Percentiles rank a stretch among this genome's conserved stretches.
These are phyloP conservation scores for Nymphalis io DNA, from an alignment of 1,140 invertebrate species.

Conservation along the genomic window DNA sequence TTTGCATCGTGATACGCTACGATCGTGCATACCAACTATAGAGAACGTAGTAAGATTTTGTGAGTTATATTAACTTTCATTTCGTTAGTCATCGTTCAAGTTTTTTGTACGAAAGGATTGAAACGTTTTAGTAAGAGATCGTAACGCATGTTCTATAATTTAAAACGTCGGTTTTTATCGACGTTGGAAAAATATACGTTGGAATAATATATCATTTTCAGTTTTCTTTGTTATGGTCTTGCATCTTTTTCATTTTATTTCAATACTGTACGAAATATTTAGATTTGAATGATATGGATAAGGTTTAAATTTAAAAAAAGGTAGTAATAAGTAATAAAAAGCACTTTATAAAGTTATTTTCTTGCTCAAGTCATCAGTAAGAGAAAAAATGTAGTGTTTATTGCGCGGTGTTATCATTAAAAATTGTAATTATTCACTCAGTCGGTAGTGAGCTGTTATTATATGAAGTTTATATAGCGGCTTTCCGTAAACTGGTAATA, in stretches of 20 bases:
- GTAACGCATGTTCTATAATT: slow-evolving; percentile 21
- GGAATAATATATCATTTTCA: neutral
- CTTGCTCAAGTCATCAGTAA: neutral
- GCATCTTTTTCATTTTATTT: no score
- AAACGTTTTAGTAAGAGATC: slow-evolving; percentile 15
- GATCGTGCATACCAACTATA: no score
- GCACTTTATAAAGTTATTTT: neutral
- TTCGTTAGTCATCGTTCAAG: slow-evolving; percentile 16
- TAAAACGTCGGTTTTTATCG: neutral
- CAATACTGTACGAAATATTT: no score
- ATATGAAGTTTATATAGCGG: neutral
- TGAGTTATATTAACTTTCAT: neutral
- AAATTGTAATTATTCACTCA: neutral
- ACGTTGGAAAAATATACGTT: neutral
- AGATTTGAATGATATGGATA: no score
- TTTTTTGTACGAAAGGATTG: slow-evolving; percentile 12
- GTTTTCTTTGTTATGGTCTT: no score
- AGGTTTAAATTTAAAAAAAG: no score
- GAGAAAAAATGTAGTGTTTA: neutral
- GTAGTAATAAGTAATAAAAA: neutral
- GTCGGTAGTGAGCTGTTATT: neutral
- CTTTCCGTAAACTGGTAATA: slow-evolving; percentile 24
- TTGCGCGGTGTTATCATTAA: neutral
- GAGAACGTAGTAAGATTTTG: neutral
- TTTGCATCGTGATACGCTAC: neutral